Conservation (phyloP, 2,797 vertebrate genomes). For the Spondyliosoma cantharus region DNA sequence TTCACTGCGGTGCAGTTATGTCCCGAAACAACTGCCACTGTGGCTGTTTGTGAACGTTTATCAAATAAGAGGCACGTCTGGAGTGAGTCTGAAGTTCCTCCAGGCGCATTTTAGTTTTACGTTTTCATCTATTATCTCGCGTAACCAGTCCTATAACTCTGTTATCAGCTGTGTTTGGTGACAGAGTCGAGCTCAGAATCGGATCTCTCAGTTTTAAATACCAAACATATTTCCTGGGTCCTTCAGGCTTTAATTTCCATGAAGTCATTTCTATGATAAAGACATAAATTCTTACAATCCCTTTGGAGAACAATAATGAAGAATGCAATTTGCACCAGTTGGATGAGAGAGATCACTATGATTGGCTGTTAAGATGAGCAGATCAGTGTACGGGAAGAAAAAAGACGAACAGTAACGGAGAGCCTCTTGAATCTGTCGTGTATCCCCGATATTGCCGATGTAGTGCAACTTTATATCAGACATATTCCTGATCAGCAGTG, state of each 20-base stretch:
- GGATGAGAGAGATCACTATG: too few species aligned
- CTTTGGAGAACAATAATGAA: not conserved
- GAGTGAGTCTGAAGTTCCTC: not conserved
- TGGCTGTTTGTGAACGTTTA: not conserved
- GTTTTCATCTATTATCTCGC: not conserved
- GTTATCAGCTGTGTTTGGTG: slow-evolving; percentile 12
- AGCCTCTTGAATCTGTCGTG: too few species aligned
- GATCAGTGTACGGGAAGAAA: too few species aligned
- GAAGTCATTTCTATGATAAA: not conserved
- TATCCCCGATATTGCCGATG: too few species aligned
- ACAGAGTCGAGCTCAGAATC: slow-evolving; percentile 1
- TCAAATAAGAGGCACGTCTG: not conserved
- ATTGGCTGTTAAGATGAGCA: too few species aligned
- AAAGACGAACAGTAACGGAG: too few species aligned
- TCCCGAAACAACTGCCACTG: not conserved
- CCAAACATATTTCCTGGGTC: slow-evolving; percentile 1
- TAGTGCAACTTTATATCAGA: too few species aligned
- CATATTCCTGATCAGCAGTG: too few species aligned
- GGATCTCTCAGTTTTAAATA: not conserved
- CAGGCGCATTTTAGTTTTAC: not conserved
- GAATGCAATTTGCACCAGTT: too few species aligned
- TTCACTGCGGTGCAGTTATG: too few species aligned
- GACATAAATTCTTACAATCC: not conserved
- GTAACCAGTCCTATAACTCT: not conserved
- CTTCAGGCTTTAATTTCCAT: slow-evolving; percentile 5